Conservation (phyloP, 2,113 vertebrate genomes). For the Cryptomyrus ogoouensis region DNA sequence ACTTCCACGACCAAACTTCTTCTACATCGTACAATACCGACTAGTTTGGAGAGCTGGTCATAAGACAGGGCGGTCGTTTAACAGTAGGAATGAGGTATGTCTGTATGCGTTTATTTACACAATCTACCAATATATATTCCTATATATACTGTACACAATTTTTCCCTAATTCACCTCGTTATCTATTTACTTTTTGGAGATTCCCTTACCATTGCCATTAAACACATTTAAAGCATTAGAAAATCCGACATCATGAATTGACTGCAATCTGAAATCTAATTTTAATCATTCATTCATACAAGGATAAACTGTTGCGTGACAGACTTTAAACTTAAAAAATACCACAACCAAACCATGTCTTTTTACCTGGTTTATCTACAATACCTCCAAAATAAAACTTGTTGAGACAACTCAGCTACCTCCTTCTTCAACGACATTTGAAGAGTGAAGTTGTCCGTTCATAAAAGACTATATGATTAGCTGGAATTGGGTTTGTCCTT, state of each 20-base stretch:
- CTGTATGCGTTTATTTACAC: too few relatives aligned
- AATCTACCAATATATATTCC: too few relatives aligned
- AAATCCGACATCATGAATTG: not conserved
- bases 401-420: not conserved
- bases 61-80: not conserved
- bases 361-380: too few relatives aligned
- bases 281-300: not conserved
- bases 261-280: not conserved
- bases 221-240: not conserved
- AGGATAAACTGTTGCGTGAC: not conserved
- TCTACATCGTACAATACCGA: not conserved
- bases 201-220: not conserved
- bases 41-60: not conserved
- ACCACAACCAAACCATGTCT: not conserved
- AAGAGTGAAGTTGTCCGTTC: not conserved
- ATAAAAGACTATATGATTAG: not conserved
- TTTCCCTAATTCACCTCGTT: not conserved
- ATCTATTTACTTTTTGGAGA: not conserved
- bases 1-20: not conserved
- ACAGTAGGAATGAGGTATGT: too few relatives aligned
- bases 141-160: not conserved
- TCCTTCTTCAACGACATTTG: not conserved
- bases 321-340: not conserved
- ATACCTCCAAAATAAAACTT: not conserved
- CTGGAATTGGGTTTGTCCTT: not conserved